Conservation (phyloP, 2,797 vertebrate species). For the Alosa sapidissima region DNA sequence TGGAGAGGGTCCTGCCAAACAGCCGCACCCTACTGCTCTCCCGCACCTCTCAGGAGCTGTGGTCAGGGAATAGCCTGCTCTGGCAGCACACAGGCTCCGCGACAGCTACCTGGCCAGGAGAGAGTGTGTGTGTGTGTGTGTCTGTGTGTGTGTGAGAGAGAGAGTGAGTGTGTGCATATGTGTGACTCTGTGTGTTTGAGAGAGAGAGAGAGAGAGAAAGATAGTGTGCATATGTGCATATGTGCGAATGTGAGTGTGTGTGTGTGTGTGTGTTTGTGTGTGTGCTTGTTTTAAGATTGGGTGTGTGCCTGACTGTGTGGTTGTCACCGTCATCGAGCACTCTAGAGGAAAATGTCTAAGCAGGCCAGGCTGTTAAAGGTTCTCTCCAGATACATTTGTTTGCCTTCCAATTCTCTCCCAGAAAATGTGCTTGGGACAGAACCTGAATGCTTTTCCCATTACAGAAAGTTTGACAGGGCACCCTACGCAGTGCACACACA, state of each 20-base stretch:
- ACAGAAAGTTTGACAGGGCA: background rate
- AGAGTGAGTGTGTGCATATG: background rate
- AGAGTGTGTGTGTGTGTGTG: background rate
- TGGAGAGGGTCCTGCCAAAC: constrained; percentile 16
- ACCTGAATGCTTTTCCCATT: background rate
- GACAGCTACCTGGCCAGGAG: background rate
- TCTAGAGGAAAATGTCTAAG: background rate
- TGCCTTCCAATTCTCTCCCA: background rate
- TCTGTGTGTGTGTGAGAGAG: background rate
- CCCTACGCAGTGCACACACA: background rate
- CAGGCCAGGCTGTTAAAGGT: background rate
- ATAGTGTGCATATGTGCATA: too few relatives aligned
- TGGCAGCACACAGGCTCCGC: background rate
- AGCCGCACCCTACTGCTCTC: background rate
- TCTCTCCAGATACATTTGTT: background rate
- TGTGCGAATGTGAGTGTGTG: background rate
- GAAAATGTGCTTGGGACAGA: background rate
- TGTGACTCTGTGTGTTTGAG: background rate
- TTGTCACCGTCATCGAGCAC: background rate
- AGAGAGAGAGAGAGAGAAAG: too few relatives aligned
- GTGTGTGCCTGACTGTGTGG: background rate
- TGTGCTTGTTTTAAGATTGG: background rate
- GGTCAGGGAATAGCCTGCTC: background rate
- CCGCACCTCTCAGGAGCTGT: background rate
- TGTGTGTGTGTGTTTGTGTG: background rate